These are phyloP conservation scores for Aproaerema taeniolella DNA, from an alignment of 2,888 invertebrate species.

Conservation along the genomic window DNA sequence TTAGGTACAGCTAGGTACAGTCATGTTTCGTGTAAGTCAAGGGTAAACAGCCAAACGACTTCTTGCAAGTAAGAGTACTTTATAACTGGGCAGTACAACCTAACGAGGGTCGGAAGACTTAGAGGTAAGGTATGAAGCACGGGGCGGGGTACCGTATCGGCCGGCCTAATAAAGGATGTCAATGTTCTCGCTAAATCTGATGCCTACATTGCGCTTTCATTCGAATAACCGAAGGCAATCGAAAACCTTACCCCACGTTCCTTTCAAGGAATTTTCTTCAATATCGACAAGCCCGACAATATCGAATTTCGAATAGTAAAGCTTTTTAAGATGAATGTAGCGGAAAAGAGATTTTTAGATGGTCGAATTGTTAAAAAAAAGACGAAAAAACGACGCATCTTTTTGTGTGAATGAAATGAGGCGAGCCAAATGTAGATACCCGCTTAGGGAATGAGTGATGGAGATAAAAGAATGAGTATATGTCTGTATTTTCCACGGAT, in stretches of 20 bases:
- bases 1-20: too few relatives aligned
- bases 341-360: neutral
- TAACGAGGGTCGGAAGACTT: neutral
- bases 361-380: neutral
- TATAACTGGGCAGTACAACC: neutral
- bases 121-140: too few relatives aligned
- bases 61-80: conserved; percentile 1
- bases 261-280: neutral
- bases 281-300: too few relatives aligned
- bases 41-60: neutral
- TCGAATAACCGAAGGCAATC: neutral
- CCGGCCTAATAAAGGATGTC: neutral
- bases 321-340: conserved; percentile 8
- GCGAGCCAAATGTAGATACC: neutral
- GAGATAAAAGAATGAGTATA: too few relatives aligned
- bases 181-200: neutral
- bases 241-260: neutral
- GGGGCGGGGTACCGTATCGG: too few relatives aligned
- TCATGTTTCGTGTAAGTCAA: too few relatives aligned
- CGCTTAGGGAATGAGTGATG: too few relatives aligned
- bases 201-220: neutral
- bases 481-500: too few relatives aligned
- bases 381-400: neutral
- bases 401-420: neutral
- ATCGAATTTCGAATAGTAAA: too few relatives aligned